Conservation (phyloP, 1,140 invertebrate genomes). For the Drosophila subobscura region DNA sequence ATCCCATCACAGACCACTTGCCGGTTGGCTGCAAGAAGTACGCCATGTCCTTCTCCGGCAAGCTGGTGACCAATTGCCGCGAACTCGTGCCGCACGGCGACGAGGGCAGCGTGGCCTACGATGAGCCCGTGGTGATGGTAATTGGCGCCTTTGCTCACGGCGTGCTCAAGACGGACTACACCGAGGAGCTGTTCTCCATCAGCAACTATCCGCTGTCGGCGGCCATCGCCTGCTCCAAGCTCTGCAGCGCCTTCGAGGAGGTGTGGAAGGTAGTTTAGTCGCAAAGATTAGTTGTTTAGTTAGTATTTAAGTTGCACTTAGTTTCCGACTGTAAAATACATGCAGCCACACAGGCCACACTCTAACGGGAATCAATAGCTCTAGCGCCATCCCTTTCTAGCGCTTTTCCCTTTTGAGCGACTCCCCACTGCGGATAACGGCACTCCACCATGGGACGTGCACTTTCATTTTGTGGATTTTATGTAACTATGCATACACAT, state of each 20-base stretch:
- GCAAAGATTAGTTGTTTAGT: neutral
- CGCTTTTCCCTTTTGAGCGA: too few species aligned
- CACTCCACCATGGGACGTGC: too few species aligned
- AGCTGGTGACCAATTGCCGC: conserved; percentile 89
- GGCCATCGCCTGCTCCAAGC: conserved; percentile 97
- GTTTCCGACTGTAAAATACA: neutral
- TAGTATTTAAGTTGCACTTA: conserved; percentile 15
- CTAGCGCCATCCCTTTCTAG: too few species aligned
- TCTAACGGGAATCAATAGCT: too few species aligned
- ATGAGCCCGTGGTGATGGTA: conserved; percentile 94
- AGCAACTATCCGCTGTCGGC: conserved; percentile 98
- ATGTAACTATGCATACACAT: too few species aligned
- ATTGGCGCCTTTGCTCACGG: conserved; percentile 99
- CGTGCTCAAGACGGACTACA: conserved; percentile 95
- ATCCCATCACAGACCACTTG: conserved; percentile 97
- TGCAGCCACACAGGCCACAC: too few species aligned
- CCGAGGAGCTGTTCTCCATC: conserved; percentile 95
- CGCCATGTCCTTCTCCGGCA: conserved; percentile 94
- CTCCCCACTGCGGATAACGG: too few species aligned
- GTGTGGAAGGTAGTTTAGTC: conserved; percentile 92
- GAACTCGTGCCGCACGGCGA: conserved; percentile 90
- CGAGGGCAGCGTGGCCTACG: conserved; percentile 81
- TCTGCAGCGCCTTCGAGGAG: conserved; percentile 99
- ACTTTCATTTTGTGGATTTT: too few species aligned
- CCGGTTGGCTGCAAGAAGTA: conserved; percentile 97